phyloP scores from a whole-genome alignment of 2,113 vertebrate species.

The Notarius lentiginosus region DNA sequence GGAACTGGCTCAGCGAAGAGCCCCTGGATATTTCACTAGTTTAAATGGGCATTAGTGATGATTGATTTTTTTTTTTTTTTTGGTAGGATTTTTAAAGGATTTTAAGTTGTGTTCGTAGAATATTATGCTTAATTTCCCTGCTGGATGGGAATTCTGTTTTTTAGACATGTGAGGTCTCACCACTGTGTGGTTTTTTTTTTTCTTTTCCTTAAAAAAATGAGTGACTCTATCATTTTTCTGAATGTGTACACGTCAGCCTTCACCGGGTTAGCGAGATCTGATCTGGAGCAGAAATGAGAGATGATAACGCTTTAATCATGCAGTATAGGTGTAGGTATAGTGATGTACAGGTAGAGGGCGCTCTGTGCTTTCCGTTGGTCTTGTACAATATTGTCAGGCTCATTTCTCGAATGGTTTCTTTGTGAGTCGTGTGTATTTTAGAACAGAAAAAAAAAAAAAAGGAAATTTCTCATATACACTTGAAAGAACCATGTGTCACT shows the following conservation, averaged over 20 bases:
- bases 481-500: background rate
- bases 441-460: background rate
- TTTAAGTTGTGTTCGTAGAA: slow-evolving; percentile 24
- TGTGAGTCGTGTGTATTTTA: background rate
- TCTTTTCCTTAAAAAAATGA: background rate
- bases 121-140: slow-evolving; percentile 18
- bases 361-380: slow-evolving; percentile 10
- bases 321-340: background rate
- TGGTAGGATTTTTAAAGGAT: background rate
- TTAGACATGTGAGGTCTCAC: slow-evolving; percentile 32
- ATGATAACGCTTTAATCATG: background rate
- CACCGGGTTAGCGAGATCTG: background rate
- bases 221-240: background rate
- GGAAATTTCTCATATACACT: background rate
- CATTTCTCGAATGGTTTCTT: background rate
- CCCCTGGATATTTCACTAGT: slow-evolving; percentile 28
- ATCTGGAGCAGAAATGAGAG: background rate
- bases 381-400: slow-evolving; percentile 9
- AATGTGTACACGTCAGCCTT: slow-evolving; percentile 1
- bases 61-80: background rate
- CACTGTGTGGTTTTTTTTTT: slow-evolving; percentile 45
- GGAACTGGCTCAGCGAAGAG: slow-evolving; percentile 6
- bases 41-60: slow-evolving; percentile 28
- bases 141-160: slow-evolving; percentile 30
- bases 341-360: slow-evolving; percentile 24